phyloP scores from a whole-genome alignment of 2,888 invertebrate genomes.

The Apodemia mormo region DNA sequence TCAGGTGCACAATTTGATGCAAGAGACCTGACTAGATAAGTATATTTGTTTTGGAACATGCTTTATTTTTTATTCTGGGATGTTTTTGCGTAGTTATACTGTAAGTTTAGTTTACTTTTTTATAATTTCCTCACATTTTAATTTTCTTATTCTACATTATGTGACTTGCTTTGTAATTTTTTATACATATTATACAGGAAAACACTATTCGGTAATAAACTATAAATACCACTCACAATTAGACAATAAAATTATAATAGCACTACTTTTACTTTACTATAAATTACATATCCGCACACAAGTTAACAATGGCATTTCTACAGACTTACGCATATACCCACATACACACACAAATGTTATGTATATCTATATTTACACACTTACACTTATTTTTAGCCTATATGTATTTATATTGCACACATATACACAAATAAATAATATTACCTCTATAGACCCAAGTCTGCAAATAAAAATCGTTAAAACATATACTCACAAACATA shows the following conservation, averaged over 20 bases:
- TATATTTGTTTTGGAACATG: slow-evolving; percentile 8
- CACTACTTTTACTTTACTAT: neutral
- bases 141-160: neutral
- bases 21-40: slow-evolving; percentile 3
- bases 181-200: neutral
- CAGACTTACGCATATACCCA: slow-evolving; percentile 1
- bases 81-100: neutral
- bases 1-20: neutral
- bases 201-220: neutral
- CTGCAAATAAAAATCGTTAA: neutral
- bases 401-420: neutral
- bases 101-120: neutral
- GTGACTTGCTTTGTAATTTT: neutral
- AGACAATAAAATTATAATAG: neutral
- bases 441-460: neutral
- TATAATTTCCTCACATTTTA: neutral
- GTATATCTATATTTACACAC: neutral
- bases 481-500: neutral
- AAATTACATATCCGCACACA: neutral
- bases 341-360: neutral
- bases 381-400: neutral
- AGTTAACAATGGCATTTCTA: neutral
- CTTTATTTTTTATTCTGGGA: neutral
- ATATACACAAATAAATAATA: neutral
- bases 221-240: neutral